Percentiles rank a stretch among this genome's conserved stretches.
These are phyloP conservation scores for Mormoops blainvillei DNA, from an alignment of 2,113 vertebrate genomes.

Conservation along the genomic window DNA sequence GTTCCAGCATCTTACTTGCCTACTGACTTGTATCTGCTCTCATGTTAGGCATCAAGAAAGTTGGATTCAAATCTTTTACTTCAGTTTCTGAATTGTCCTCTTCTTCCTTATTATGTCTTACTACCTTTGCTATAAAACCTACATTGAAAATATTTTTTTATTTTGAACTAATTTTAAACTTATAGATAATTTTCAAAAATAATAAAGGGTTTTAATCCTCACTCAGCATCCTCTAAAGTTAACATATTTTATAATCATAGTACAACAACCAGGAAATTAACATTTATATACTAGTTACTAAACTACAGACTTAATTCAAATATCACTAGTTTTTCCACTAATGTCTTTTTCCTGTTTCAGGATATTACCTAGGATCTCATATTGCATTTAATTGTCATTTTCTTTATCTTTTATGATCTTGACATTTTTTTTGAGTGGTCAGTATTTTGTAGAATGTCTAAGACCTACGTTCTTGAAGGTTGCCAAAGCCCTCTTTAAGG, in stretches of 20 bases:
- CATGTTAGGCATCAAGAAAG: background rate
- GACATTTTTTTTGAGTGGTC: background rate
- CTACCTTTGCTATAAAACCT: background rate
- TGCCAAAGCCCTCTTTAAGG: background rate
- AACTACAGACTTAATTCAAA: background rate
- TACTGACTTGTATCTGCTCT: background rate
- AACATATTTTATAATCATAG: background rate
- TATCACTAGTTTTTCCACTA: background rate
- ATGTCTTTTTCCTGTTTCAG: background rate
- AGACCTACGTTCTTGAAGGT: background rate
- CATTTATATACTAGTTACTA: background rate
- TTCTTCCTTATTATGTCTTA: background rate
- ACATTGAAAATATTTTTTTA: background rate
- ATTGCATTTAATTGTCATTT: background rate
- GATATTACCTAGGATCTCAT: background rate
- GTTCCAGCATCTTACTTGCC: background rate
- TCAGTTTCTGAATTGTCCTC: background rate
- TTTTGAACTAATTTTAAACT: constrained; percentile 39
- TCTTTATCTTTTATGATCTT: background rate
- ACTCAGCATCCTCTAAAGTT: background rate
- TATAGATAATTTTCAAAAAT: constrained; percentile 13
- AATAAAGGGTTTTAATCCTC: background rate
- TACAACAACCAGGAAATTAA: background rate
- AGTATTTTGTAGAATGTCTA: background rate
- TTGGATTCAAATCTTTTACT: background rate